Evolutionary conservation across 2,888 invertebrate species (phyloP).

Genomic region (Cloeon dipterum): DNA sequence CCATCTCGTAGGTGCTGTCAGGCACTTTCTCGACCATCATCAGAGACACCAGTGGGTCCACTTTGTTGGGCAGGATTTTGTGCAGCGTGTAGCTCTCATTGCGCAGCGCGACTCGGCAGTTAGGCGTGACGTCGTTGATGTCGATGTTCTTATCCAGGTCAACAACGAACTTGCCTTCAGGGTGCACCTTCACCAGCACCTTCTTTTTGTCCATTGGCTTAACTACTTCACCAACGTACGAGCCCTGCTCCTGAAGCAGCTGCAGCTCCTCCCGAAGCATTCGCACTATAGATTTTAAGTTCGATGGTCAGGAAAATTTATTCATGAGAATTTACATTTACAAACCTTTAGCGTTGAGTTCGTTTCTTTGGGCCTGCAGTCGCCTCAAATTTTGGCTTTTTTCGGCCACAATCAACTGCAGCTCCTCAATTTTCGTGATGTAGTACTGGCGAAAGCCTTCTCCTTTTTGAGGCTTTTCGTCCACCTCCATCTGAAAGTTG

Average conservation of each 20-base stretch:
- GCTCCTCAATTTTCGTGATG: slow-evolving; percentile 91
- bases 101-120: slow-evolving; percentile 88
- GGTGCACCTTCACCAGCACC: slow-evolving; percentile 95
- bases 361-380: slow-evolving; percentile 94
- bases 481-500: slow-evolving; percentile 43
- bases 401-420: slow-evolving; percentile 88
- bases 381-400: slow-evolving; percentile 92
- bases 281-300: slow-evolving; percentile 62
- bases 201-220: slow-evolving; percentile 99
- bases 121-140: slow-evolving; percentile 91
- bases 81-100: slow-evolving; percentile 98
- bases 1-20: slow-evolving; percentile 99
- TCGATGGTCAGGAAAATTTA: too few species aligned
- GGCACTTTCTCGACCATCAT: slow-evolving; percentile 99
- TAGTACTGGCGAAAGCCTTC: slow-evolving; percentile 92
- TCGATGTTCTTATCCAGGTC: slow-evolving; percentile 98
- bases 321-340: background rate
- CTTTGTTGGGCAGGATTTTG: slow-evolving; percentile 97
- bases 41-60: slow-evolving; percentile 92
- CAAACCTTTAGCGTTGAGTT: slow-evolving; percentile 89
- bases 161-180: slow-evolving; percentile 98
- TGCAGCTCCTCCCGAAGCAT: slow-evolving; percentile 95
- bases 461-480: slow-evolving; percentile 36
- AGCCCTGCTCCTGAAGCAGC: slow-evolving; percentile 86
- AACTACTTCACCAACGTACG: slow-evolving; percentile 97